phyloP scores from a whole-genome alignment of 53 echinoderm and acorn worm genomes.

The Glandiceps talaboti region DNA sequence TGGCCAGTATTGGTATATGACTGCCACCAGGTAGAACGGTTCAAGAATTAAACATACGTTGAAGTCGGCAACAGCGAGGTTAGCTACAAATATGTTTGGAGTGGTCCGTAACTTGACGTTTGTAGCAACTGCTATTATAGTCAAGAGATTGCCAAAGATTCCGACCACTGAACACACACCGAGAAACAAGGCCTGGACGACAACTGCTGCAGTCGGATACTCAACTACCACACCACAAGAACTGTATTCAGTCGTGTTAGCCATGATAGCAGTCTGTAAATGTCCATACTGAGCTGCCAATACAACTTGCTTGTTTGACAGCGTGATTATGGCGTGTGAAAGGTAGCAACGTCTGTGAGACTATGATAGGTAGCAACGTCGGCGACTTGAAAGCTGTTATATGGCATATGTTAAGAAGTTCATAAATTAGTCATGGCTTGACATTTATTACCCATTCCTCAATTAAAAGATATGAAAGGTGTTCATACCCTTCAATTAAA shows the following conservation, averaged over 20 bases:
- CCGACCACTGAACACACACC: not conserved
- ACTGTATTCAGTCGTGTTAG: not conserved
- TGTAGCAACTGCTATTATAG: not conserved
- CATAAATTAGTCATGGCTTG: too few relatives aligned
- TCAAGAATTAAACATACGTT: not conserved
- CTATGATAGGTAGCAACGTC: too few relatives aligned
- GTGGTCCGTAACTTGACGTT: not conserved
- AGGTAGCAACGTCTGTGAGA: too few relatives aligned
- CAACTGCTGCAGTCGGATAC: not conserved
- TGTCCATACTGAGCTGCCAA: too few relatives aligned
- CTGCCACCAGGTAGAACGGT: not conserved
- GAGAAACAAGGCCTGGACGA: not conserved
- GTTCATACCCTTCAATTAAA: too few relatives aligned
- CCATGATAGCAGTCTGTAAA: too few relatives aligned
- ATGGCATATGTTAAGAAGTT: too few relatives aligned
- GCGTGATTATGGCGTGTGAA: too few relatives aligned
- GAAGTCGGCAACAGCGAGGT: not conserved
- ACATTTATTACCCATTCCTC: too few relatives aligned
- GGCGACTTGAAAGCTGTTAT: too few relatives aligned
- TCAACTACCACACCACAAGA: not conserved
- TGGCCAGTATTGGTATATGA: not conserved
- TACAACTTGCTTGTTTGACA: too few relatives aligned
- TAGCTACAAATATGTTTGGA: not conserved
- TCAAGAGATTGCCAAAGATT: not conserved
- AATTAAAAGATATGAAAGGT: too few relatives aligned